phyloP scores from a whole-genome alignment of 2,888 invertebrate genomes.

The Aromia moschata region DNA sequence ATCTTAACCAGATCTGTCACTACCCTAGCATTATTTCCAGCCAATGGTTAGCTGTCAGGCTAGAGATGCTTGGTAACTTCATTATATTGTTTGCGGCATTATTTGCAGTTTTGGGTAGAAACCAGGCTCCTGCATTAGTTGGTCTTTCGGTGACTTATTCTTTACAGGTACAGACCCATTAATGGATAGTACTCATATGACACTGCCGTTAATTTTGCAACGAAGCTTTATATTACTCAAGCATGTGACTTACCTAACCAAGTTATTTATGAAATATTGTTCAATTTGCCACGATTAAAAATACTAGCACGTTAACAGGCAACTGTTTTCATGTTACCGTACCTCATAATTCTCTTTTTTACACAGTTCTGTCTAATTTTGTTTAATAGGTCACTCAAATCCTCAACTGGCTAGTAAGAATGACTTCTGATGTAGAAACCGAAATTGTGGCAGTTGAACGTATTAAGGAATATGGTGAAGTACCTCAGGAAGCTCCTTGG shows the following conservation, averaged over 20 bases:
- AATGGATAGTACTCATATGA: no score
- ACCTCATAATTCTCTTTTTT: no score
- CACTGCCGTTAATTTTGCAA: no score
- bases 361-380: neutral
- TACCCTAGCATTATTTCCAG: conserved; percentile 94
- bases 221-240: no score
- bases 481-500: conserved; percentile 86
- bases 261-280: no score
- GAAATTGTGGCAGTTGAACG: conserved; percentile 97
- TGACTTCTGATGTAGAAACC: conserved; percentile 96
- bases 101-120: conserved; percentile 86
- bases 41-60: conserved; percentile 93
- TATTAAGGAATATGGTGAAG: conserved; percentile 94
- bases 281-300: no score
- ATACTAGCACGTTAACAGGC: no score
- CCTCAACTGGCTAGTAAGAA: conserved; percentile 94
- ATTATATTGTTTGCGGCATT: conserved; percentile 95
- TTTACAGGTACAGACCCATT: conserved; percentile 81
- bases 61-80: conserved; percentile 96
- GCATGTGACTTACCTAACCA: no score
- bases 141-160: conserved; percentile 92
- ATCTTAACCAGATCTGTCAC: conserved; percentile 91
- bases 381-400: conserved; percentile 94
- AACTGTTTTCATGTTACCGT: no score
- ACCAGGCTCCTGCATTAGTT: conserved; percentile 79